These are phyloP conservation scores for Rhinogobius similis DNA, from an alignment of 2,113 vertebrate genomes.

Conservation along the genomic window DNA sequence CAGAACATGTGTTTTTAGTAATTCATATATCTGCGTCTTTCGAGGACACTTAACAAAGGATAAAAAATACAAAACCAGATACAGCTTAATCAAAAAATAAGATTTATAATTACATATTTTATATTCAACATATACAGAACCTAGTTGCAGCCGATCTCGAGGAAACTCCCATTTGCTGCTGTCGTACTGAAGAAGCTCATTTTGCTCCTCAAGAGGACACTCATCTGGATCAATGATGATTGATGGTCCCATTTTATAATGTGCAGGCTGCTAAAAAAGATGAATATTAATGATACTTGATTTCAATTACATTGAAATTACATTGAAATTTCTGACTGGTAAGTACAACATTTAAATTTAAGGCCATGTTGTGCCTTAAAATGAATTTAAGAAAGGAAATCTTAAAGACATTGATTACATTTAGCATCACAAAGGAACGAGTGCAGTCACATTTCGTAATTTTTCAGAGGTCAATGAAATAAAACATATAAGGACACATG, in stretches of 20 bases:
- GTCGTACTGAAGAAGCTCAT: constrained; percentile 90
- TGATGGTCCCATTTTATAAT: constrained; percentile 90
- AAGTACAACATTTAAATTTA: background rate
- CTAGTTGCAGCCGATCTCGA: constrained; percentile 82
- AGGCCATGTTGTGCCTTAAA: background rate
- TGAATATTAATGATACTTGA: background rate
- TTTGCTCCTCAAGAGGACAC: constrained; percentile 90
- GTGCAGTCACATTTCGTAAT: too few species aligned
- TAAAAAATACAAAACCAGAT: background rate
- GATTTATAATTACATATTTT: background rate
- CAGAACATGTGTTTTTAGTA: background rate
- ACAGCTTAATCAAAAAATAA: background rate
- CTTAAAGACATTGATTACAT: too few species aligned
- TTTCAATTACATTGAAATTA: background rate
- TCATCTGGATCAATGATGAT: constrained; percentile 95
- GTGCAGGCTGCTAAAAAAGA: constrained; percentile 73
- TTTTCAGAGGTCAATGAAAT: too few species aligned
- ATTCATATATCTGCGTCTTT: background rate
- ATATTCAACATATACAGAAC: constrained; percentile 39
- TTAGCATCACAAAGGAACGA: too few species aligned
- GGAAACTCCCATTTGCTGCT: constrained; percentile 96
- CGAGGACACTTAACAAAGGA: background rate
- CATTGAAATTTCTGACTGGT: background rate
- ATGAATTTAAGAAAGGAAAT: background rate
- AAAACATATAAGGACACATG: too few species aligned